phyloP scores from a whole-genome alignment of 2,888 invertebrate genomes.

The Galerucella calmariensis region DNA sequence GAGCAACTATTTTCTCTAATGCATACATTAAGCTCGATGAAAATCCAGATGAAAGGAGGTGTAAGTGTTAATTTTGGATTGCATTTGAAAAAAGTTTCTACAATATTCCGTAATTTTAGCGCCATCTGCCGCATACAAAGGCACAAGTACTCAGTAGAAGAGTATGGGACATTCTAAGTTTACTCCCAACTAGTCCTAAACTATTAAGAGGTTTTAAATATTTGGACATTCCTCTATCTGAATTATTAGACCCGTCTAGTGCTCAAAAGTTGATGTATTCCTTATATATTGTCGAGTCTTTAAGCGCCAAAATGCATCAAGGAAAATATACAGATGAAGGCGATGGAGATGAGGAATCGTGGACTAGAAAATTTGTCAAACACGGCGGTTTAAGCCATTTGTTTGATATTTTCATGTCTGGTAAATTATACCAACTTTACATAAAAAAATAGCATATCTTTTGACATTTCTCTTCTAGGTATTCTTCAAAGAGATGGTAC shows the following conservation, averaged over 20 bases:
- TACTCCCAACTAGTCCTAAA: slow-evolving; percentile 90
- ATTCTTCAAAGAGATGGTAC: slow-evolving; percentile 78
- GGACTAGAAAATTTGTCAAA: slow-evolving; percentile 85
- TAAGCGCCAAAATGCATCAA: slow-evolving; percentile 64
- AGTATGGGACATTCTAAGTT: slow-evolving; percentile 94
- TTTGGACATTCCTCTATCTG: slow-evolving; percentile 76
- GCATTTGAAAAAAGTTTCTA: background rate
- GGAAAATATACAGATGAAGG: slow-evolving; percentile 47
- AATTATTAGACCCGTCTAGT: slow-evolving; percentile 86
- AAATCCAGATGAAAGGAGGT: slow-evolving; percentile 78
- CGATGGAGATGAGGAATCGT: slow-evolving; percentile 62
- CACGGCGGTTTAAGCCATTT: slow-evolving; percentile 88
- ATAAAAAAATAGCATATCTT: slow-evolving; percentile 2
- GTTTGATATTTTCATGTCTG: slow-evolving; percentile 92
- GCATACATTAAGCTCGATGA: slow-evolving; percentile 90
- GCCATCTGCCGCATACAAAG: slow-evolving; percentile 82
- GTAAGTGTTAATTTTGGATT: slow-evolving; percentile 61
- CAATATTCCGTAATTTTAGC: slow-evolving; percentile 62
- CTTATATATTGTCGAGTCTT: slow-evolving; percentile 87
- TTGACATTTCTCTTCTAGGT: slow-evolving; percentile 63
- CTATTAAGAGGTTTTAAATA: slow-evolving; percentile 86
- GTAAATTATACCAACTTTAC: slow-evolving; percentile 59
- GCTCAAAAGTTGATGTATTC: slow-evolving; percentile 97
- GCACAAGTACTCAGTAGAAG: slow-evolving; percentile 89
- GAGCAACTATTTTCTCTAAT: slow-evolving; percentile 90